A percentile compares a stretch with the other conserved stretches of the same genome.
Conservation (phyloP, 2,113 vertebrate species). For the Chamaetylas fuelleborni region DNA sequence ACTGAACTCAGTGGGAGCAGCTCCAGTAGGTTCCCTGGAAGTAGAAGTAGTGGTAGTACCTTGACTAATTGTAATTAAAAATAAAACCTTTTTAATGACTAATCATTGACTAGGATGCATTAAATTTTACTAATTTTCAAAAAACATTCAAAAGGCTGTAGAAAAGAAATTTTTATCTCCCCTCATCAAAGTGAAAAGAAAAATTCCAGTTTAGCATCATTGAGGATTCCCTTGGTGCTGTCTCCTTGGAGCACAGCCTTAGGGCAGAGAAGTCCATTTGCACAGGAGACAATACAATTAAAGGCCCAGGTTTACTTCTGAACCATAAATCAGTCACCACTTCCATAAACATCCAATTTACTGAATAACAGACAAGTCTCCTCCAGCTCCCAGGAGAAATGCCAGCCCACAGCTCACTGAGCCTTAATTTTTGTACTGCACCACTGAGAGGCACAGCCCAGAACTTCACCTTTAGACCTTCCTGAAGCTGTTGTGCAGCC, state of each 20-base stretch:
- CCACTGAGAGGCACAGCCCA: background rate
- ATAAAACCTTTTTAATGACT: background rate
- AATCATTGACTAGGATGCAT: background rate
- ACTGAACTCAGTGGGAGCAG: background rate
- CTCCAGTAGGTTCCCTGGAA: background rate
- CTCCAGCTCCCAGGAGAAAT: background rate
- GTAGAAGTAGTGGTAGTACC: background rate
- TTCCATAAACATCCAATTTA: background rate
- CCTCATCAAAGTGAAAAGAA: background rate
- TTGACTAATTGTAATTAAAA: background rate
- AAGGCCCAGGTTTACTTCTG: background rate
- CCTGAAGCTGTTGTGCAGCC: background rate
- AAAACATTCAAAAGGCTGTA: background rate
- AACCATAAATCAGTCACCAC: background rate
- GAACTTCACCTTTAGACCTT: background rate
- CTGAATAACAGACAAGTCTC: background rate
- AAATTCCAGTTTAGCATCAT: background rate
- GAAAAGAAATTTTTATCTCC: background rate
- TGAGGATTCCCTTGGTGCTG: background rate
- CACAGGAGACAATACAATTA: background rate
- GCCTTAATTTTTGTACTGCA: background rate
- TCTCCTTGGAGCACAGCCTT: background rate
- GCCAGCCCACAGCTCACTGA: background rate
- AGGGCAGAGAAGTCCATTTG: background rate
- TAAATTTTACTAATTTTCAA: background rate